A percentile compares a stretch with the other conserved stretches of the same genome.
phyloP scores from a whole-genome alignment of 2,113 vertebrate species.

The Spheniscus mendiculus region DNA sequence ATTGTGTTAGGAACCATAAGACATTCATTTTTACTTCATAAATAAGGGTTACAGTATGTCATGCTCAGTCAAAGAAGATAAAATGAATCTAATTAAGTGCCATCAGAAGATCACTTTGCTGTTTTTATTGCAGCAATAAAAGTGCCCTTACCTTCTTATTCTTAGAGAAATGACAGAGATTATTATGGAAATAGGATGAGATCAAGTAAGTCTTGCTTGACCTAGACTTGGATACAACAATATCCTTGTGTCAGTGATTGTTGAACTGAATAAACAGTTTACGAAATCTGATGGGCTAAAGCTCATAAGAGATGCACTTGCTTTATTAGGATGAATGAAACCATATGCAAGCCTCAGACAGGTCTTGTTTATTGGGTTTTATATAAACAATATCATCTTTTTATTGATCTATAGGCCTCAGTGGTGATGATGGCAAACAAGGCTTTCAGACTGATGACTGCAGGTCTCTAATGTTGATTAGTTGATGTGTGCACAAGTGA shows the following conservation, averaged over 20 bases:
- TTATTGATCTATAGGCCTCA: slow-evolving; percentile 49
- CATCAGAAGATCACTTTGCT: slow-evolving; percentile 72
- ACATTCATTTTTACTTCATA: slow-evolving; percentile 74
- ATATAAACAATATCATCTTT: slow-evolving; percentile 57
- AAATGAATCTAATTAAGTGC: slow-evolving; percentile 75
- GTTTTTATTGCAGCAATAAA: slow-evolving; percentile 71
- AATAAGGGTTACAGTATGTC: slow-evolving; percentile 71
- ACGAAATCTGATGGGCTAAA: neutral
- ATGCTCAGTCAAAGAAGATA: slow-evolving; percentile 69
- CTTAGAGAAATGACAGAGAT: slow-evolving; percentile 71
- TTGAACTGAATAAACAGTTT: slow-evolving; percentile 36
- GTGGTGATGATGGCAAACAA: slow-evolving; percentile 35
- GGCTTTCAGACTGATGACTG: slow-evolving; percentile 31
- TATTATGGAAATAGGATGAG: slow-evolving; percentile 66
- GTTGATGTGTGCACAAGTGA: neutral
- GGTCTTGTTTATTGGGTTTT: slow-evolving; percentile 49
- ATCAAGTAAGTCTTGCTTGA: slow-evolving; percentile 63
- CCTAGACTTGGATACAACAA: slow-evolving; percentile 43
- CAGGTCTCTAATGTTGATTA: neutral
- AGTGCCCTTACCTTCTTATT: slow-evolving; percentile 73
- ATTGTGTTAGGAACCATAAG: slow-evolving; percentile 66
- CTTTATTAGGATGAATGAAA: slow-evolving; percentile 69
- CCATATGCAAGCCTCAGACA: slow-evolving; percentile 40
- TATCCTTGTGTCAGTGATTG: slow-evolving; percentile 21
- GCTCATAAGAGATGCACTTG: slow-evolving; percentile 36